These are phyloP conservation scores for sheep (Ovis aries) DNA, from an alignment of 2,113 vertebrate genomes.

Conservation along the genomic window DNA sequence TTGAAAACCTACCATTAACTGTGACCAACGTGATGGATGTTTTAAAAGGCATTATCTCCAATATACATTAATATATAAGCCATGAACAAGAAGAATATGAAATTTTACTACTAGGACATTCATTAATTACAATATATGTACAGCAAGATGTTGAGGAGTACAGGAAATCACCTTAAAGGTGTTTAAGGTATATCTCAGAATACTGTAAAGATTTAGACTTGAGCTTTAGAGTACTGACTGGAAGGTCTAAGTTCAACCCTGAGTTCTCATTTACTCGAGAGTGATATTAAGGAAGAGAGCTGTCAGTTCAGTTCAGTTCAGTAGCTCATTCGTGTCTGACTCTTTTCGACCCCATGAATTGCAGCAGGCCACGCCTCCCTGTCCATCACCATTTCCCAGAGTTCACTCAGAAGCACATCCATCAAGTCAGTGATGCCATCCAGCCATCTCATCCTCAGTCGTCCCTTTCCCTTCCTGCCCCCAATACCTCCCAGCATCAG, in stretches of 20 bases:
- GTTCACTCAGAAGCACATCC: too few relatives aligned
- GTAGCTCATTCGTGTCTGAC: rapidly evolving
- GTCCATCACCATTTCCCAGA: too few relatives aligned
- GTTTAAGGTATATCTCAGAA: background rate
- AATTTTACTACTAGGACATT: background rate
- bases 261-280: background rate
- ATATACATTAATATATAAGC: background rate
- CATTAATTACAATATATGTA: background rate
- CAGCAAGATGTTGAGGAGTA: too few relatives aligned
- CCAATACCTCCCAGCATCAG: too few relatives aligned
- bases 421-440: too few relatives aligned
- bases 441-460: too few relatives aligned
- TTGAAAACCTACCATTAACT: background rate
- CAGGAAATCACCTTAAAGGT: background rate
- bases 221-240: background rate
- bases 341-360: too few relatives aligned
- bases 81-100: background rate
- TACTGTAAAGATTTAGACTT: background rate
- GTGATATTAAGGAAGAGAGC: background rate
- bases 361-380: too few relatives aligned
- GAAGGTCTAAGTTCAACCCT: background rate
- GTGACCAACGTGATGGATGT: background rate
- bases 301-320: too few relatives aligned
- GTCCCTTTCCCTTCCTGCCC: too few relatives aligned
- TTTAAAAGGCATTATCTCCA: background rate